Percentiles rank a stretch among this genome's conserved stretches.
Conservation (phyloP, 2,888 invertebrate genomes). For the Mesochorus sp. region DNA sequence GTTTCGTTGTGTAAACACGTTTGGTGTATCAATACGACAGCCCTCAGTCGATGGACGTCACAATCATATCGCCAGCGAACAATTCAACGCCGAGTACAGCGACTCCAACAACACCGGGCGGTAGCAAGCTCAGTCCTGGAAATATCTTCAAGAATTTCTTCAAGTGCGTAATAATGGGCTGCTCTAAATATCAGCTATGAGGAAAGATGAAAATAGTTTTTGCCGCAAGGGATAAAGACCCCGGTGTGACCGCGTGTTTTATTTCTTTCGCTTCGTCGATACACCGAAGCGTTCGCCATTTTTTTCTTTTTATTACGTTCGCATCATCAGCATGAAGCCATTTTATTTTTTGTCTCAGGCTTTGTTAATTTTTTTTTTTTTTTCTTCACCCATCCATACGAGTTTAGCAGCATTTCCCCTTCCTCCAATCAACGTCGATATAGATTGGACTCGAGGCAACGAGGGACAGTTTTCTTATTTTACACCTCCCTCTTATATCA, state of each 20-base stretch:
- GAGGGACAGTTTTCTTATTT: conserved; percentile 5
- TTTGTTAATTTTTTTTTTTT: not conserved
- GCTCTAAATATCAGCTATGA: conserved; percentile 68
- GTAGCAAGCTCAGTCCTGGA: conserved; percentile 91
- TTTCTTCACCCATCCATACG: conserved; percentile 23
- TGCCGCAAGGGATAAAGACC: conserved; percentile 43
- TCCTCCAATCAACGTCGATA: not conserved
- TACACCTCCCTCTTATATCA: not conserved
- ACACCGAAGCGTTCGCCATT: conserved; percentile 13
- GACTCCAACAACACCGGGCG: conserved; percentile 85
- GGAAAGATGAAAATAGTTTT: conserved; percentile 63
- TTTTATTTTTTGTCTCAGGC: conserved; percentile 8
- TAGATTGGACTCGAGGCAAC: not conserved
- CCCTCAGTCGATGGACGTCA: conserved; percentile 77
- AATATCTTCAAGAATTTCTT: conserved; percentile 98
- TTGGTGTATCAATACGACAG: conserved; percentile 68
- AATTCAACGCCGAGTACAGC: conserved; percentile 83
- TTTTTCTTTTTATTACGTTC: conserved; percentile 26
- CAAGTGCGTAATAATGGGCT: conserved; percentile 88
- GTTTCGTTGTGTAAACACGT: conserved; percentile 65
- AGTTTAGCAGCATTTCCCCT: not conserved
- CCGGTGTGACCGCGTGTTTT: conserved; percentile 71
- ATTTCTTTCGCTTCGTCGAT: conserved; percentile 54
- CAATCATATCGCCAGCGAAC: conserved; percentile 77
- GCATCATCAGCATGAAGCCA: conserved; percentile 48